Evolutionary conservation across 2,113 vertebrate genomes (phyloP).

Genomic region (Eubucco bourcierii): DNA sequence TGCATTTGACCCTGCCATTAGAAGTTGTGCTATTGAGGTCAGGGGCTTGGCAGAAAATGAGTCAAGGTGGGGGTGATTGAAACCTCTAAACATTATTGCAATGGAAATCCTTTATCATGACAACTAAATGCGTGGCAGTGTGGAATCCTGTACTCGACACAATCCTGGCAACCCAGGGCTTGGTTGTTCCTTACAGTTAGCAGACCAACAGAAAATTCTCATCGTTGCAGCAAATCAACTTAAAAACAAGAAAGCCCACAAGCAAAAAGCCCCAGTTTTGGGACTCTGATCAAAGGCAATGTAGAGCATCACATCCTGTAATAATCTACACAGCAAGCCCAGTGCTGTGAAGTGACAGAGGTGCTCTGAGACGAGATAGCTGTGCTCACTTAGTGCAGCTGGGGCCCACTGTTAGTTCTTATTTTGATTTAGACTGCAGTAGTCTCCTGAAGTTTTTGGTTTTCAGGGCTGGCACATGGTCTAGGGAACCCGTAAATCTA

Average conservation of each 20-base stretch:
- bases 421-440: neutral
- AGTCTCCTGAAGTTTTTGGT: neutral
- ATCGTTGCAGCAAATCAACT: neutral
- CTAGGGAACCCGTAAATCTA: too few species aligned
- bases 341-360: neutral
- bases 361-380: neutral
- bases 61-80: neutral
- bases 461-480: neutral
- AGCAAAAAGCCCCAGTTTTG: neutral
- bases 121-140: neutral
- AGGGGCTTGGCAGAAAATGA: neutral
- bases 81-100: neutral
- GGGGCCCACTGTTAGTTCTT: neutral
- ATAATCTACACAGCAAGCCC: neutral
- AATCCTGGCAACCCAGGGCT: neutral
- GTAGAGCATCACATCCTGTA: neutral
- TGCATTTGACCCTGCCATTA: neutral
- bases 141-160: neutral
- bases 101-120: neutral
- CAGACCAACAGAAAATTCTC: neutral
- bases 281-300: neutral
- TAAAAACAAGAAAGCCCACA: neutral
- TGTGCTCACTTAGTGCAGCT: neutral
- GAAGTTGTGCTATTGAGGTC: neutral
- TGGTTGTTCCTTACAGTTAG: fast-evolving